Evolutionary conservation across 1,140 invertebrate species (phyloP).

Genomic region (Drosophila auraria): DNA sequence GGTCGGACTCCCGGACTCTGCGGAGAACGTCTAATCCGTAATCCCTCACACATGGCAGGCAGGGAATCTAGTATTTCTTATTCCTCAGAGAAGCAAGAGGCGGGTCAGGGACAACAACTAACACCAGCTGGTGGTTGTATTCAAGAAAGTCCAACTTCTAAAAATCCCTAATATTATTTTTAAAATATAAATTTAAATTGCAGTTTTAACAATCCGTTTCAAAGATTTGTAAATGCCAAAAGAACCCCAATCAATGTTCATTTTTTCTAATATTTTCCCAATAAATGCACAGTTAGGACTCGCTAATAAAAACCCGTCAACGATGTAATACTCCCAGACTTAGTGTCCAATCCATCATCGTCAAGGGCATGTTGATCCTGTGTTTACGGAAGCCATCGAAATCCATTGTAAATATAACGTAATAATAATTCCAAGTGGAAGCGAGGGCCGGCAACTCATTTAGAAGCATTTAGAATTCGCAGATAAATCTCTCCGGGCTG

Average conservation of each 20-base stretch:
- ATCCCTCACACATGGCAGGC: slow-evolving; percentile 61
- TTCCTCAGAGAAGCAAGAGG: not conserved
- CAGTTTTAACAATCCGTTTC: too few species aligned
- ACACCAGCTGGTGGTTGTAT: slow-evolving; percentile 11
- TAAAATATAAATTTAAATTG: not conserved
- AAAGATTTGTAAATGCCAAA: too few species aligned
- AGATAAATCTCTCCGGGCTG: slow-evolving; percentile 70
- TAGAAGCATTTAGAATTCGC: slow-evolving; percentile 58
- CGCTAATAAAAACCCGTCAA: not conserved
- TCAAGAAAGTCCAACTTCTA: not conserved
- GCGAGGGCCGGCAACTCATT: slow-evolving; percentile 61
- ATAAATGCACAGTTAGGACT: not conserved
- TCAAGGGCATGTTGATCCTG: slow-evolving; percentile 21
- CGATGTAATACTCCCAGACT: not conserved
- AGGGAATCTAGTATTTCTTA: not conserved
- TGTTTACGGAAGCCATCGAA: slow-evolving; percentile 49
- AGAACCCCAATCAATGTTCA: too few species aligned
- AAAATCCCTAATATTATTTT: not conserved
- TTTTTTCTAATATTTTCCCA: not conserved
- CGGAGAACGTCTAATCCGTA: slow-evolving; percentile 28
- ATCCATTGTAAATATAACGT: slow-evolving; percentile 29
- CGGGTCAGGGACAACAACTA: not conserved
- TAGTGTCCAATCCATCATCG: slow-evolving; percentile 19
- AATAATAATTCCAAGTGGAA: slow-evolving; percentile 37
- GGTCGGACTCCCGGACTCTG: not conserved